Evolutionary conservation across 2,797 vertebrate species (phyloP), one percentile per base, ranked within the genome.

Genomic region (Phoebastria nigripes): DNA sequence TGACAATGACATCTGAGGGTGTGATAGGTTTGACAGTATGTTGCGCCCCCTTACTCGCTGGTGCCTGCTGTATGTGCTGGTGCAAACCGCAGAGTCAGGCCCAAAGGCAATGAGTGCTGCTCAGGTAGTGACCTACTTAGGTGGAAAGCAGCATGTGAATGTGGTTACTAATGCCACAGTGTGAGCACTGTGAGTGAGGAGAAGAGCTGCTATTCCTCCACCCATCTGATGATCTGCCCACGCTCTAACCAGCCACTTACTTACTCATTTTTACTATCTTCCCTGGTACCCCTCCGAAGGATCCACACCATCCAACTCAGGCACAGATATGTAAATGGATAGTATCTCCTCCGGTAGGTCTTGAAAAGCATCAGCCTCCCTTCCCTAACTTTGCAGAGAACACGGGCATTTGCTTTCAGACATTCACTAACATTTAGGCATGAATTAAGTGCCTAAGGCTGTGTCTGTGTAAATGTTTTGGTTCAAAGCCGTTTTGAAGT

Each of bases 401-500:
- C 15, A 24, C 4, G 14, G 44, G 35, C 65, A 67, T 69, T 82
- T 72, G 28, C 44, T 85, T 91, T 85, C 49, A 65, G 77, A 59
- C 37, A 39, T 69, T 88, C 66, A 5, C 46, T 78, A 31, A 39
- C 14, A 44, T 19, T 87, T 54, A 79, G 42, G 24, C 44, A 66
- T 89, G 58, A 80, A 83, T 71, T 67, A 95, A 72, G 37, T 63
- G 82, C 73, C 69, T 83, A 44, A 72, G 69, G 89, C 73, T 82
- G 33, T 77, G 69, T 80, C 86, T 92, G 54, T 20, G 2, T 41
- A 52, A 87, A 62, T 35, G 54, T 62, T 74, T 71, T 54, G 8
- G 47, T 95, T 95, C 73, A 94, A 93, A 95, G 92, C 73, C 54
- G 41, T 86, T 95, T 89, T 89, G 94, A 93, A 85, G 76, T 91